These are phyloP conservation scores for Caenorhabditis latens DNA, from an alignment of 1,140 invertebrate species.

Conservation along the genomic window DNA sequence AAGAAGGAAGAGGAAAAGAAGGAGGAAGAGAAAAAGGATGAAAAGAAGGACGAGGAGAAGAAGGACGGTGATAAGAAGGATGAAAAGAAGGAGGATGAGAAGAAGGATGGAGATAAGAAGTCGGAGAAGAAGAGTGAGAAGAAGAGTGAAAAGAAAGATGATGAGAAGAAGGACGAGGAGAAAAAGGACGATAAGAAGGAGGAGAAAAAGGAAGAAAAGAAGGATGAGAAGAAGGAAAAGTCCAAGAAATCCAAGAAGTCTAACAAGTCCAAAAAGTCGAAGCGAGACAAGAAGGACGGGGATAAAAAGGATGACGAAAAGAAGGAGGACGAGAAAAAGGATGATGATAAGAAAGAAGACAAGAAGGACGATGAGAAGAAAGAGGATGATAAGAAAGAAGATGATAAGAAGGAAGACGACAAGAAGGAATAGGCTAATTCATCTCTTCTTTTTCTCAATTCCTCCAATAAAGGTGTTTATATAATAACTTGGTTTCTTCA, in stretches of 20 bases:
- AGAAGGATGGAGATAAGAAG: constrained; percentile 21
- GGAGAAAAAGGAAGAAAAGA: constrained; percentile 1
- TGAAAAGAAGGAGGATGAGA: constrained; percentile 6
- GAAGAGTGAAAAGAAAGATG: constrained; percentile 3
- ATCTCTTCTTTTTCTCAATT: too few relatives aligned
- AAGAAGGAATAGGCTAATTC: too few relatives aligned
- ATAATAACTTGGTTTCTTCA: too few relatives aligned
- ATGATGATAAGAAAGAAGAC: background rate
- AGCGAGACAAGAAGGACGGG: constrained; percentile 2
- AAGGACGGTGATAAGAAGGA: constrained; percentile 3
- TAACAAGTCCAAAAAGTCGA: constrained; percentile 5
- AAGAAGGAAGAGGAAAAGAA: background rate
- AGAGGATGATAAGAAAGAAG: background rate
- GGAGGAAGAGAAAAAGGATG: too few relatives aligned
- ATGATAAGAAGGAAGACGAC: too few relatives aligned
- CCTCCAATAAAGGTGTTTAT: too few relatives aligned
- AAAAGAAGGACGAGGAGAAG: background rate
- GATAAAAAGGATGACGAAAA: constrained; percentile 1
- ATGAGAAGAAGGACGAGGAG: background rate
- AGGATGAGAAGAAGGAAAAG: background rate
- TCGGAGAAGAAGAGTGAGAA: background rate
- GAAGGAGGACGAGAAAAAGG: constrained; percentile 1
- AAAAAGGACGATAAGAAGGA: constrained; percentile 3
- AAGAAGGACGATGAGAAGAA: constrained; percentile 27
- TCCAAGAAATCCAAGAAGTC: background rate